Conservation (phyloP, 1,140 invertebrate genomes). For the Zelostemma sp. region DNA sequence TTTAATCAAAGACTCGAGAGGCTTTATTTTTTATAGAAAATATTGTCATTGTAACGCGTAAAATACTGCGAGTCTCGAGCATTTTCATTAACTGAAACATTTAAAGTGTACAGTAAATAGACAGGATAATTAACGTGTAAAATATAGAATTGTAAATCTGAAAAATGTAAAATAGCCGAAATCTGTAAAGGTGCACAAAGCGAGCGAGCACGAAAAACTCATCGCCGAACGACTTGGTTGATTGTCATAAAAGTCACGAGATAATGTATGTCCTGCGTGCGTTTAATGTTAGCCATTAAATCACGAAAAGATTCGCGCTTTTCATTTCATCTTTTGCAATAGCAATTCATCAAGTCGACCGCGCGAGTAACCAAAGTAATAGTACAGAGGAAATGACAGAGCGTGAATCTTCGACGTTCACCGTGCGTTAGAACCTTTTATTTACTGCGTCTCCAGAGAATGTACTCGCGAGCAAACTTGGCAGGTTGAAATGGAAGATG, state of each 20-base stretch:
- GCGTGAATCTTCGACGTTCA: too few relatives aligned
- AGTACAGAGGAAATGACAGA: too few relatives aligned
- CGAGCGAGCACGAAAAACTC: slow-evolving; percentile 27
- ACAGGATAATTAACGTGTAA: too few relatives aligned
- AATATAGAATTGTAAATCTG: too few relatives aligned
- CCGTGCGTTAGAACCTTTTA: slow-evolving; percentile 8
- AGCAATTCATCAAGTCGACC: too few relatives aligned
- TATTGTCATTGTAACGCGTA: too few relatives aligned
- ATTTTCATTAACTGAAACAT: too few relatives aligned
- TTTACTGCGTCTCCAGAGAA: slow-evolving; percentile 20
- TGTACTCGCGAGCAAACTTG: slow-evolving; percentile 26
- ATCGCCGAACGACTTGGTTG: slow-evolving; percentile 33
- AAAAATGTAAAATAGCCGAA: slow-evolving; percentile 42
- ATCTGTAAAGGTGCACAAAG: slow-evolving; percentile 32
- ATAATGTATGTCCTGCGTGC: slow-evolving; percentile 30
- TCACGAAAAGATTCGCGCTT: slow-evolving; percentile 9
- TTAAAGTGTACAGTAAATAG: too few relatives aligned
- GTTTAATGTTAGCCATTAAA: slow-evolving; percentile 40
- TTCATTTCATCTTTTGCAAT: not conserved
- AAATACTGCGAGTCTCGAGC: too few relatives aligned
- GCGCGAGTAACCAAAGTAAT: too few relatives aligned
- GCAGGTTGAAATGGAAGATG: slow-evolving; percentile 31
- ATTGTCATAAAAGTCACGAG: slow-evolving; percentile 36
- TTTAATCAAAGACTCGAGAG: too few relatives aligned
- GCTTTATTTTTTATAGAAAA: too few relatives aligned